These are phyloP conservation scores for Percopsis omiscomaycus DNA, from an alignment of 2,797 vertebrate genomes.

Conservation along the genomic window DNA sequence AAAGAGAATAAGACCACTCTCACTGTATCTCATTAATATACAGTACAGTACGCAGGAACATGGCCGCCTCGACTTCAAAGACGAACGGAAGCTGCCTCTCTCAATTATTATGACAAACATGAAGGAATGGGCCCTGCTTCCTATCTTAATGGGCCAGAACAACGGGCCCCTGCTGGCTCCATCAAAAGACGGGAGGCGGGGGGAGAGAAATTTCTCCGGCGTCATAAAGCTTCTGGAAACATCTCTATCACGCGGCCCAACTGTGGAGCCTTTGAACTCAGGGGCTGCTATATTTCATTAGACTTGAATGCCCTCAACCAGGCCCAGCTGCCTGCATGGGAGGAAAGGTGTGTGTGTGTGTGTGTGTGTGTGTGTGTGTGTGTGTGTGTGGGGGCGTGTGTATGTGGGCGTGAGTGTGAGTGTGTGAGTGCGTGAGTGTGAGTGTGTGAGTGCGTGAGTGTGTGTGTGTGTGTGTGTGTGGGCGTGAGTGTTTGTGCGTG, in stretches of 20 bases:
- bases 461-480: not conserved
- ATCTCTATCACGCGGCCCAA: slow-evolving; percentile 70
- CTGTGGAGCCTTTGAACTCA: slow-evolving; percentile 74
- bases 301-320: slow-evolving; percentile 55
- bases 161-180: slow-evolving; percentile 44
- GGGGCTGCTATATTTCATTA: slow-evolving; percentile 74
- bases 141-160: slow-evolving; percentile 40
- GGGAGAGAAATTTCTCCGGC: slow-evolving; percentile 50
- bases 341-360: slow-evolving; percentile 32
- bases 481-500: not conserved
- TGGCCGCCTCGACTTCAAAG: slow-evolving; percentile 16
- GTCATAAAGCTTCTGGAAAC: slow-evolving; percentile 70
- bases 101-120: slow-evolving; percentile 16
- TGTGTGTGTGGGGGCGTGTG: not conserved
- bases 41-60: slow-evolving; percentile 23
- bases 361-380: slow-evolving; percentile 12
- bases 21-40: slow-evolving; percentile 47
- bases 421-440: not conserved
- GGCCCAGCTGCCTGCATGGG: slow-evolving; percentile 50
- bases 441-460: no score
- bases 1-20: slow-evolving; percentile 13
- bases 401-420: not conserved
- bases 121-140: slow-evolving; percentile 40
- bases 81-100: slow-evolving; percentile 6
- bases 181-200: slow-evolving; percentile 58